A percentile compares a stretch with the other conserved stretches of the same genome.
Evolutionary conservation across 2,113 vertebrate species (phyloP).

Genomic region (Glareola pratincola): DNA sequence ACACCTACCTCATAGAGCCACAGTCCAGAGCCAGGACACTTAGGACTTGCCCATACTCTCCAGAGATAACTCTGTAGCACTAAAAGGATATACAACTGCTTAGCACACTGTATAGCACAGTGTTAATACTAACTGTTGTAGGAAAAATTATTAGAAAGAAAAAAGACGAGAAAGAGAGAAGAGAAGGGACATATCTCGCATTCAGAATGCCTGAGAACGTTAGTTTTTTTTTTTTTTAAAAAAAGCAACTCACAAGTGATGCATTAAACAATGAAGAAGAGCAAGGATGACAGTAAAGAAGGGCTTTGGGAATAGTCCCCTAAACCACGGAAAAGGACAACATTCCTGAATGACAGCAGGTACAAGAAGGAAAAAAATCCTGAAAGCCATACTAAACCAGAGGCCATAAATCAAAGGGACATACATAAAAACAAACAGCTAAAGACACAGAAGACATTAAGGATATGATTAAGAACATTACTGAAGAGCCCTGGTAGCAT

Average conservation of each 20-base stretch:
- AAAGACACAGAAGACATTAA: background rate
- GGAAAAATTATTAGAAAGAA: background rate
- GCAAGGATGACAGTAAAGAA: background rate
- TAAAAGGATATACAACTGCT: background rate
- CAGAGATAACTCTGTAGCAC: background rate
- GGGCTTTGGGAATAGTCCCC: background rate
- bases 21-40: background rate
- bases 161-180: background rate
- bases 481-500: background rate
- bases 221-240: background rate
- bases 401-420: background rate
- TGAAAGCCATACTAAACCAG: background rate
- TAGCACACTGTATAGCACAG: background rate
- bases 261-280: background rate
- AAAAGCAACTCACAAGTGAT: background rate
- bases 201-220: background rate
- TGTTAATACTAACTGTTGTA: no score
- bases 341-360: background rate
- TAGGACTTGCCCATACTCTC: background rate
- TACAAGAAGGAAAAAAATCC: background rate
- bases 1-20: background rate
- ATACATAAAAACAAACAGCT: background rate
- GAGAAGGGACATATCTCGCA: background rate
- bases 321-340: background rate
- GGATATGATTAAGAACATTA: background rate